Conservation (phyloP, 2,797 vertebrate genomes). For the Notolabrus celidotus region DNA sequence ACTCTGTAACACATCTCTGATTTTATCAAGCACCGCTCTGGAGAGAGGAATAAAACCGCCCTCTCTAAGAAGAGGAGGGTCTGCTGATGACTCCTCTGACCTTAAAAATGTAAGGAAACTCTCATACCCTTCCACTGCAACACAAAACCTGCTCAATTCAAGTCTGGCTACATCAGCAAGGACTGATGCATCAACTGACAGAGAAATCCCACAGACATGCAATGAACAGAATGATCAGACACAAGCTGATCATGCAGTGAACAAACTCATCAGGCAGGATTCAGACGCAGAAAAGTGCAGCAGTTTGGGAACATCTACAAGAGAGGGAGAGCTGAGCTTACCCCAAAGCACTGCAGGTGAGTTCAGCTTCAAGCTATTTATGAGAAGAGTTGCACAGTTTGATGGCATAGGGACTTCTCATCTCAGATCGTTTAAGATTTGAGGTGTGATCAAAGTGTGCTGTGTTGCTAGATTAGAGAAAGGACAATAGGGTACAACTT, state of each 20-base stretch:
- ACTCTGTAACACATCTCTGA: conserved; percentile 34
- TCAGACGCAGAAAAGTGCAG: conserved; percentile 41
- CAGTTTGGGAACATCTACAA: conserved; percentile 24
- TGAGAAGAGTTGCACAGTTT: too few relatives aligned
- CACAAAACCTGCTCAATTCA: conserved; percentile 69
- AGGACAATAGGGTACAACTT: too few relatives aligned
- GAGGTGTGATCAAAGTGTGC: background rate
- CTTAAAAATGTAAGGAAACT: conserved; percentile 79
- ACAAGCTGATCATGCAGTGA: conserved; percentile 33
- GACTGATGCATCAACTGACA: conserved; percentile 32
- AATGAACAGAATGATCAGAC: conserved; percentile 26
- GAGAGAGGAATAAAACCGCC: conserved; percentile 77
- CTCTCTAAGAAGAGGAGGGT: conserved; percentile 58
- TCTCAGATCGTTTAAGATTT: background rate
- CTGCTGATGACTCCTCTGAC: conserved; percentile 33
- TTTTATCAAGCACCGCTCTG: conserved; percentile 68
- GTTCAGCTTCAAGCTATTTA: conserved; percentile 39
- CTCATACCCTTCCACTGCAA: conserved; percentile 58
- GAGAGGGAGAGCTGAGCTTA: conserved; percentile 62
- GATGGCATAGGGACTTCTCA: background rate
- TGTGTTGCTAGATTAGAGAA: background rate
- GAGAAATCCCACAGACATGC: conserved; percentile 28
- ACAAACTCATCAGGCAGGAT: conserved; percentile 28
- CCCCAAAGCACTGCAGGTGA: conserved; percentile 67
- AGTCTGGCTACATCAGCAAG: conserved; percentile 49